Evolutionary conservation across 2,888 invertebrate species (phyloP), one percentile per base, ranked within the genome.

Genomic region (Petrolisthes cinctipes): DNA sequence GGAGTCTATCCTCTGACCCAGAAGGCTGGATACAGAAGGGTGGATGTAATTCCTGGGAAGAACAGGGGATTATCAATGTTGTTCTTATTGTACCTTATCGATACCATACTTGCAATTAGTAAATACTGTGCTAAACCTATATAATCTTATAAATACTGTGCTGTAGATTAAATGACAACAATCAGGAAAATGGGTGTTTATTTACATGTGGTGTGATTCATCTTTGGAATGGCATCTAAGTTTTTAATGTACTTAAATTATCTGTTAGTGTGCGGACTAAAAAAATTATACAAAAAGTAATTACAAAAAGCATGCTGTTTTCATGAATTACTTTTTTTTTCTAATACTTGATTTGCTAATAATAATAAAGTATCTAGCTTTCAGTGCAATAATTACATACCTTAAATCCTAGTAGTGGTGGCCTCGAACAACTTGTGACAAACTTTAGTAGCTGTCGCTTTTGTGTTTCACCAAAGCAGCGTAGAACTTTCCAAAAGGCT

Each of bases 341-440:
- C 37, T 37, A 37, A 37, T 37, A 37, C 37, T 37, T 37, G 37
- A 37, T 37, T 37, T 37, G n/a, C n/a, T n/a, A n/a, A n/a, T n/a
- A n/a, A n/a, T n/a, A n/a, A n/a, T n/a, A n/a, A n/a, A n/a, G n/a
- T n/a, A n/a, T n/a, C n/a, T n/a, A n/a, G n/a, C n/a, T n/a, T n/a
- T n/a, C n/a, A n/a, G n/a, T n/a, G n/a, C n/a, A n/a, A n/a, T n/a
- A n/a, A n/a, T 37, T 37, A 37, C 37, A 92, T 92, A 97, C 98
- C 95, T 97, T 98, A 92, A 99, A 99, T 3, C 99, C 99, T 73
- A 99, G 94, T 54, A 99, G 94, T 0, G 99, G 99, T 4, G 99
- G 98, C 89, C 99, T 94, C 0, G 99, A 99, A 92, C 99, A 99
- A 92, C 98, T 98, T 3, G 99, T 99, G 75, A 99, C 99, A 93